Conservation (phyloP, 2,888 invertebrate species). For the Timandra comae region DNA sequence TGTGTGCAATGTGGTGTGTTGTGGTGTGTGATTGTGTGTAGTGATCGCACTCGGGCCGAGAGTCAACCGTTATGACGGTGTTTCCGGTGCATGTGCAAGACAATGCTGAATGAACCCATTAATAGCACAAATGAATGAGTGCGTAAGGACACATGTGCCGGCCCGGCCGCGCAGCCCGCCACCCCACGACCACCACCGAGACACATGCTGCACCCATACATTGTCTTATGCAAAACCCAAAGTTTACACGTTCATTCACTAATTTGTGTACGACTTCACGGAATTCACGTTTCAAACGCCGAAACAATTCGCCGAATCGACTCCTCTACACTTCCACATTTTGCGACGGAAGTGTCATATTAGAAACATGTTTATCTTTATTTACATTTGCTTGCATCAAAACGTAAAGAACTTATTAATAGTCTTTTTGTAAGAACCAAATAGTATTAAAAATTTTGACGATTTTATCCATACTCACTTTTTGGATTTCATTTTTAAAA, state of each 20-base stretch:
- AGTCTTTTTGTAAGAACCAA: too few relatives aligned
- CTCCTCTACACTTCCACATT: conserved; percentile 26
- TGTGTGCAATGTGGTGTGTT: conserved; percentile 6
- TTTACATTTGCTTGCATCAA: conserved; percentile 3
- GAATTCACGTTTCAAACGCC: conserved; percentile 51
- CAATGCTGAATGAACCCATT: conserved; percentile 72
- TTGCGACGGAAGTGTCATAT: conserved; percentile 18
- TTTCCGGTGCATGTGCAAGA: conserved; percentile 73
- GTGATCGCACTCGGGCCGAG: conserved; percentile 8
- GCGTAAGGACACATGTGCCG: conserved; percentile 64
- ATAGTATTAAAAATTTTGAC: too few relatives aligned
- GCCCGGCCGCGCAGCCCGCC: conserved; percentile 32
- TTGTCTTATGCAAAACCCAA: conserved; percentile 66
- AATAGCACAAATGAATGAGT: conserved; percentile 70
- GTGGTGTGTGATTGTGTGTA: conserved; percentile 18
- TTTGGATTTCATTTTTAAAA: too few relatives aligned
- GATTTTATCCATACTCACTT: too few relatives aligned
- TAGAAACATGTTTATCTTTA: conserved; percentile 13
- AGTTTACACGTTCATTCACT: conserved; percentile 56
- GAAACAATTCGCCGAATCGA: conserved; percentile 35
- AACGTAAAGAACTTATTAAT: too few relatives aligned
- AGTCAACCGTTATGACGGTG: conserved; percentile 33
- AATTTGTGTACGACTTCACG: conserved; percentile 53
- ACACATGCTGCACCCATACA: conserved; percentile 53
- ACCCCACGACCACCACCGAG: conserved; percentile 42